These are phyloP conservation scores for Dreissena polymorpha DNA, from an alignment of 1,140 invertebrate genomes.

Conservation along the genomic window DNA sequence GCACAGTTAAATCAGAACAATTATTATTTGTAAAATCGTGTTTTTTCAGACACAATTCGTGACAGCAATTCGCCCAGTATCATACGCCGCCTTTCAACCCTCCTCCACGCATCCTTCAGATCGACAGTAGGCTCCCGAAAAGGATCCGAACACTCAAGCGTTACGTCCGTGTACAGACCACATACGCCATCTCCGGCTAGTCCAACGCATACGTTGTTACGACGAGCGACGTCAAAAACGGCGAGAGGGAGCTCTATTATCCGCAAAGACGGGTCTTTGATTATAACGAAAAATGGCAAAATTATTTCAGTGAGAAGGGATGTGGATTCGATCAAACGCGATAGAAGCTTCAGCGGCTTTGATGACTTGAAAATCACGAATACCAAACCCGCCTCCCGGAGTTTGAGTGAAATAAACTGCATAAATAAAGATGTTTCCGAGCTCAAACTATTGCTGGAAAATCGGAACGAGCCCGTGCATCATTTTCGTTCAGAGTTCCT, in stretches of 20 bases:
- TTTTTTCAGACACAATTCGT: constrained; percentile 56
- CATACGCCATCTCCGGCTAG: constrained; percentile 20
- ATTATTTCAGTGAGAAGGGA: constrained; percentile 72
- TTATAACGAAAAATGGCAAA: constrained; percentile 75
- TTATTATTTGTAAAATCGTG: too few relatives aligned
- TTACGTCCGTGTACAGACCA: constrained; percentile 24
- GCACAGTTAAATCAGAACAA: too few relatives aligned
- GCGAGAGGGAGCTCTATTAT: constrained; percentile 71
- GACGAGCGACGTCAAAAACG: constrained; percentile 63
- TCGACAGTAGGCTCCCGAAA: constrained; percentile 28
- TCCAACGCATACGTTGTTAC: constrained; percentile 42
- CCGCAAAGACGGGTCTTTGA: constrained; percentile 69
- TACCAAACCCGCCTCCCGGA: constrained; percentile 32
- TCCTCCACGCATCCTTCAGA: constrained; percentile 53
- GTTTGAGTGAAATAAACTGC: constrained; percentile 33
- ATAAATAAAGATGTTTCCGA: constrained; percentile 22
- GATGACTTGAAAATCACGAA: constrained; percentile 30
- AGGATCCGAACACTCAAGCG: constrained; percentile 46
- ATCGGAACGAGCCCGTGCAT: not conserved
- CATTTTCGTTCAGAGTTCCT: not conserved
- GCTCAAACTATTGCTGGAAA: constrained; percentile 14
- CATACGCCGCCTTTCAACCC: constrained; percentile 42
- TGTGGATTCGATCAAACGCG: constrained; percentile 36
- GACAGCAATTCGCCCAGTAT: constrained; percentile 48
- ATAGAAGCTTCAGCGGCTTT: constrained; percentile 40